Evolutionary conservation across 2,888 invertebrate species (phyloP), one percentile per base, ranked within the genome.

Genomic region (Philaethria dido): DNA sequence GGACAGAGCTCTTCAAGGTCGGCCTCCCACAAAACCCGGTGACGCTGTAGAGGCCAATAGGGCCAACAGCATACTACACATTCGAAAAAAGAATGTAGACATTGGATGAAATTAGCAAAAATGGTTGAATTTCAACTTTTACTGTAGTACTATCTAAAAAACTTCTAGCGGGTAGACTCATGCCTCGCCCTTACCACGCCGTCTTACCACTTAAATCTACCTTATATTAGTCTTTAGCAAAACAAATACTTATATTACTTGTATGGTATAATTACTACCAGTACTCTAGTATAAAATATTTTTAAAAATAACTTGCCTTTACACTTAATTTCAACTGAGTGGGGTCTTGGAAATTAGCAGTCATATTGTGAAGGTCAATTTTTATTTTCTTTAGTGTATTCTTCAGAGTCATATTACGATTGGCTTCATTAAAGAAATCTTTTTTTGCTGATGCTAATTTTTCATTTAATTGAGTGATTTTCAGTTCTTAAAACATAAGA

Each of bases 351-450:
- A 98, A 94, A 71, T 95, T 94, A 0, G 95, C 95, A 6, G 97
- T 96, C 80, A 96, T 95, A 71, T 96, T 94, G 77, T 96, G 96
- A 61, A 98, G 93, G 77, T 98, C 98, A 57, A 95, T 95, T 82
- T 96, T 95, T 71, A 98, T 96, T 77, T 94, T 94, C 74, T 95
- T 95, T 42, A 98, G 82, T 0, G 95, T 93, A 67, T 94, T 94
- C 73, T 95, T 94, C 61, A 94, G 92, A 0, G 93, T 93, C 68
- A 94, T 88, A 62, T 95, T 94, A 47, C 94, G 93, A 42, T 93
- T 89, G 0, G 95, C 89, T 85, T 96, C 97, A 9, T 93, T 91
- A 63, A 95, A 89, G 68, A 95, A 93, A 77, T 97, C 97, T 67
- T 94, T 94, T 74, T 96, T 95, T 0, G 95, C 94, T 1, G 96